Evolutionary conservation across 2,888 invertebrate genomes (phyloP).

Genomic region (Arenicola marina): DNA sequence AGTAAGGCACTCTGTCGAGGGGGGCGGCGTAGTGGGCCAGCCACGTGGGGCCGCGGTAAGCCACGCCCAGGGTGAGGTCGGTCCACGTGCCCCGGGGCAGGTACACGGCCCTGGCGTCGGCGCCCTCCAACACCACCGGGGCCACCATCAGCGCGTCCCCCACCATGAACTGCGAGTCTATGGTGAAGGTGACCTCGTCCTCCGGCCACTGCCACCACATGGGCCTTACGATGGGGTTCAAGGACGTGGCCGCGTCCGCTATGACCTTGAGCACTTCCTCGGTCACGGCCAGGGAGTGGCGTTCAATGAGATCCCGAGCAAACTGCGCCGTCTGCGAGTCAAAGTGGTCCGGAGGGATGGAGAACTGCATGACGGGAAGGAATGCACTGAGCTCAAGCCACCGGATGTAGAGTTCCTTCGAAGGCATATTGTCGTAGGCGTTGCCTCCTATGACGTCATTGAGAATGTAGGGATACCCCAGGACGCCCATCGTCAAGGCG

Average conservation of each 20-base stretch:
- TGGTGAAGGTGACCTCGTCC: constrained; percentile 76
- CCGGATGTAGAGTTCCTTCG: constrained; percentile 68
- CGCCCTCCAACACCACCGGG: constrained; percentile 75
- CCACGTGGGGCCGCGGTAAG: constrained; percentile 17
- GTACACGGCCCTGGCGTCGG: constrained; percentile 80
- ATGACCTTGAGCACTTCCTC: constrained; percentile 12
- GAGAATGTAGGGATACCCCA: constrained; percentile 19
- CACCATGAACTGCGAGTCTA: constrained; percentile 84
- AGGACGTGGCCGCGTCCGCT: constrained; percentile 9
- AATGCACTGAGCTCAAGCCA: constrained; percentile 89
- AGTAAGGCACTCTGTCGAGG: constrained; percentile 16
- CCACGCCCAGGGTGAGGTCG: constrained; percentile 5
- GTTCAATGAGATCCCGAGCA: constrained; percentile 27
- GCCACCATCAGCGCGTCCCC: constrained; percentile 90
- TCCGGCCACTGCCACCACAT: constrained; percentile 81
- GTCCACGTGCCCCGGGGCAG: constrained; percentile 76
- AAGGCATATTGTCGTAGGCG: constrained; percentile 28
- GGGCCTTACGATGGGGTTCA: constrained; percentile 79
- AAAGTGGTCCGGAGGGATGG: constrained; percentile 65
- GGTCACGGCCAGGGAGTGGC: constrained; percentile 13
- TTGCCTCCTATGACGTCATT: constrained; percentile 18
- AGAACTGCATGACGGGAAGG: constrained; percentile 88
- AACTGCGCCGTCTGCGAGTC: constrained; percentile 38
- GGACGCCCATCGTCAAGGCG: constrained; percentile 12
- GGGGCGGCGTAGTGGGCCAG: constrained; percentile 15